Evolutionary conservation across 1,140 invertebrate species (phyloP).

Genomic region (Drosophila quadrilineata): DNA sequence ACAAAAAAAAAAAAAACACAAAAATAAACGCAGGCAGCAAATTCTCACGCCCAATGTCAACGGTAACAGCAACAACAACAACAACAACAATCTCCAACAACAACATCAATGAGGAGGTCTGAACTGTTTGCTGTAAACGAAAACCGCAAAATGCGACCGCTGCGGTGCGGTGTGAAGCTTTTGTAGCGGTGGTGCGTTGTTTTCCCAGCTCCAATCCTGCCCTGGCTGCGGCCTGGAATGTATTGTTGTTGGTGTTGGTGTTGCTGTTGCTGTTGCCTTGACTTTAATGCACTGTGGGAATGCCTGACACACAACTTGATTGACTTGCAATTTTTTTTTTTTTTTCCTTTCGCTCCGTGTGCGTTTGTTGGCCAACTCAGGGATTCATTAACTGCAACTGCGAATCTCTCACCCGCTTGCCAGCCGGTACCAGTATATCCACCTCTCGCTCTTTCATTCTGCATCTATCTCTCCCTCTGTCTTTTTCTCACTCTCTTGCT

Average conservation of each 20-base stretch:
- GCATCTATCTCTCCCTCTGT: neutral
- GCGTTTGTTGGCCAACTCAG: too few relatives aligned
- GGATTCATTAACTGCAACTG: slow-evolving; percentile 58
- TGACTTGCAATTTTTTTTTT: slow-evolving; percentile 50
- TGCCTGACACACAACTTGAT: slow-evolving; percentile 57
- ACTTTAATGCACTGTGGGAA: slow-evolving; percentile 64
- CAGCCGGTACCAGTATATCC: neutral
- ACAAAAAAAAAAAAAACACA: too few relatives aligned
- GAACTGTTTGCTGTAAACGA: slow-evolving; percentile 8
- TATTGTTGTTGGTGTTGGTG: slow-evolving; percentile 8
- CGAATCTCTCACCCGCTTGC: slow-evolving; percentile 1
- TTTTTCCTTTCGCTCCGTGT: too few relatives aligned
- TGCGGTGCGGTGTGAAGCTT: slow-evolving; percentile 3
- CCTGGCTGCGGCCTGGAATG: slow-evolving; percentile 47
- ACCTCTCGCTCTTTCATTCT: neutral
- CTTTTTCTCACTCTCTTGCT: neutral
- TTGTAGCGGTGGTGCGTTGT: slow-evolving; percentile 8
- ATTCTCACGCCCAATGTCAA: slow-evolving; percentile 54
- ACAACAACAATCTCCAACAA: neutral
- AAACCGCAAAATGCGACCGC: slow-evolving; percentile 70
- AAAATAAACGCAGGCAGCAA: too few relatives aligned
- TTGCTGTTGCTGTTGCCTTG: slow-evolving; percentile 21
- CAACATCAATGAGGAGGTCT: neutral
- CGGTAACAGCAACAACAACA: neutral
- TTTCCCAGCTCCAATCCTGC: slow-evolving; percentile 40